A percentile compares a stretch with the other conserved stretches of the same genome.
Evolutionary conservation across 2,797 vertebrate species (phyloP).

Genomic region (Syngnathus rostellatus): DNA sequence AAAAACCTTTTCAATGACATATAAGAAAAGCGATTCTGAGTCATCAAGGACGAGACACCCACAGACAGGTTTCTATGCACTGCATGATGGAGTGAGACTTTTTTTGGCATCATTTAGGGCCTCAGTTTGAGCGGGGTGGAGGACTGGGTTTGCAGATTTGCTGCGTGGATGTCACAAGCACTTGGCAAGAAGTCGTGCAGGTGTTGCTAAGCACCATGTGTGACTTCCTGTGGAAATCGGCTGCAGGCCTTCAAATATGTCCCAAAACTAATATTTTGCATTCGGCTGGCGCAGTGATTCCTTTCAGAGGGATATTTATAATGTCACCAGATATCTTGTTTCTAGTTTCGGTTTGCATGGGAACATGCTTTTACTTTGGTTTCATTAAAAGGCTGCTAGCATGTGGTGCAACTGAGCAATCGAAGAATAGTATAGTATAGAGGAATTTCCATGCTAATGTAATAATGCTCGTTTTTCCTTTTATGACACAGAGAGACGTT

Average conservation of each 20-base stretch:
- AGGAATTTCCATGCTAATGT: no score
- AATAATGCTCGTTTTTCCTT: no score
- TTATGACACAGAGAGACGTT: background rate
- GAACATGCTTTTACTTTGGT: slow-evolving; percentile 10
- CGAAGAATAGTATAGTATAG: background rate
- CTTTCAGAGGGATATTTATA: background rate
- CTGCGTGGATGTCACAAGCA: slow-evolving; percentile 18
- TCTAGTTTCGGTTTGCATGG: slow-evolving; percentile 1
- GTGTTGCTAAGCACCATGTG: slow-evolving; percentile 20
- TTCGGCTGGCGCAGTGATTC: slow-evolving; percentile 11
- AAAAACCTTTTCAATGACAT: slow-evolving; percentile 15
- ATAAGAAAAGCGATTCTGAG: slow-evolving; percentile 26
- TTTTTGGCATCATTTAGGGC: slow-evolving; percentile 20
- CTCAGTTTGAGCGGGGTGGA: slow-evolving; percentile 16
- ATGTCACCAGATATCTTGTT: slow-evolving; percentile 15
- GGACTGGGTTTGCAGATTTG: slow-evolving; percentile 3
- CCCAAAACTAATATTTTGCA: slow-evolving; percentile 24
- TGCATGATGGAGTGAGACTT: slow-evolving; percentile 35
- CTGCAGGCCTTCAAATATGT: slow-evolving; percentile 15
- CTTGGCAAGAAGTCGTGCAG: slow-evolving; percentile 20
- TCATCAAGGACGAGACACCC: slow-evolving; percentile 39
- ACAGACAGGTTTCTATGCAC: slow-evolving; percentile 39
- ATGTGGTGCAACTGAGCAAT: background rate
- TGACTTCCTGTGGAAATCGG: slow-evolving; percentile 15
- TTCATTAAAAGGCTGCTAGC: slow-evolving; percentile 4